A percentile compares a stretch with the other conserved stretches of the same genome.
These are phyloP conservation scores for Schizotus pectinicornis DNA, from an alignment of 2,888 invertebrate species.

Conservation along the genomic window DNA sequence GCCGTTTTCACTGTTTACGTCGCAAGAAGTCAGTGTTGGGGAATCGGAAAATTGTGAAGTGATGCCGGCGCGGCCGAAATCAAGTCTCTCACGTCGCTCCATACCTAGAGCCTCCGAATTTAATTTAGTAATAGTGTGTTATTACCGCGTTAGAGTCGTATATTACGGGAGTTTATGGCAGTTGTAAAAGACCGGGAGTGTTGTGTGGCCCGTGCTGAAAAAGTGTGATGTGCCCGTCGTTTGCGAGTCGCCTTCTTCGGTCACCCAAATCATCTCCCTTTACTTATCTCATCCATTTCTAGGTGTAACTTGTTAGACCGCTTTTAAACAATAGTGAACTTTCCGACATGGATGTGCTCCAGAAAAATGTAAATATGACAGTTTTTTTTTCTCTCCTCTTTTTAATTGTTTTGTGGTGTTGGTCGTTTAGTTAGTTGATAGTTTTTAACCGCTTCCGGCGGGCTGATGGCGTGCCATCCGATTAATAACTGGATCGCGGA, in stretches of 20 bases:
- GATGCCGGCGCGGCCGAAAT: no score
- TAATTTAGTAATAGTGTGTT: conserved; percentile 37
- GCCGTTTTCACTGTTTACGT: conserved; percentile 14
- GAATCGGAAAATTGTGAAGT: no score
- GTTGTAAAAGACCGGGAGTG: conserved; percentile 35
- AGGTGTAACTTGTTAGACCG: conserved; percentile 42
- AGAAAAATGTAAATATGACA: conserved; percentile 53
- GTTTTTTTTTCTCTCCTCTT: conserved; percentile 28
- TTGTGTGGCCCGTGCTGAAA: conserved; percentile 31
- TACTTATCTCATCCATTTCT: conserved; percentile 42
- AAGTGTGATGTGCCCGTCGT: conserved; percentile 22
- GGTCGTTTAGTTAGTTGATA: conserved; percentile 26
- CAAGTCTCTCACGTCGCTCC: conserved; percentile 1
- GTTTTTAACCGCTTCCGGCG: conserved; percentile 1
- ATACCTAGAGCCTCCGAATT: conserved; percentile 24
- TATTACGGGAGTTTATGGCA: conserved; percentile 36
- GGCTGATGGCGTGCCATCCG: no score
- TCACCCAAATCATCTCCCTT: conserved; percentile 15
- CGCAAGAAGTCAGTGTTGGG: neutral
- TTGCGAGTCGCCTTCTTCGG: conserved; percentile 27
- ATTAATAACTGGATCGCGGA: no score
- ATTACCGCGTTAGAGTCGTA: conserved; percentile 33
- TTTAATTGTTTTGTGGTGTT: conserved; percentile 28
- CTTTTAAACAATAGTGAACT: conserved; percentile 37
- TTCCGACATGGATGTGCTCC: conserved; percentile 52